phyloP scores from a whole-genome alignment of 2,888 invertebrate species.

The Creontiades dilutus region DNA sequence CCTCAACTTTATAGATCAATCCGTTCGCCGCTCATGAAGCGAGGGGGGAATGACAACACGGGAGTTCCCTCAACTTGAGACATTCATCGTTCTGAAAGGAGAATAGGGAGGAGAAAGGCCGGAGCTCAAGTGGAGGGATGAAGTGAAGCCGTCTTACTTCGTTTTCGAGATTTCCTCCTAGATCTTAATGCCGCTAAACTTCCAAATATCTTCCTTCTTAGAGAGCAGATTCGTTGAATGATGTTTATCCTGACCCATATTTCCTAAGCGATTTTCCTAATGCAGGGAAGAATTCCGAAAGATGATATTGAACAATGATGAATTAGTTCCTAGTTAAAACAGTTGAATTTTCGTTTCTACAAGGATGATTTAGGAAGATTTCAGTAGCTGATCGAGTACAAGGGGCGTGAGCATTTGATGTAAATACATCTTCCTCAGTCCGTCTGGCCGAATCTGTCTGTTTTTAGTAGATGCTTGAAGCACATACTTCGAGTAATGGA shows the following conservation, averaged over 20 bases:
- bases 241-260: neutral
- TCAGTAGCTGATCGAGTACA: no score
- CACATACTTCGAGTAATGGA: no score
- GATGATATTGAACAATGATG: no score
- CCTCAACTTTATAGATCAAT: constrained; percentile 38
- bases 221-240: neutral
- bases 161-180: constrained; percentile 5
- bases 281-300: no score
- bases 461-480: no score
- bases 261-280: no score
- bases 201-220: neutral
- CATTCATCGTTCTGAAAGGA: neutral
- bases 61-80: constrained; percentile 14
- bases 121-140: neutral
- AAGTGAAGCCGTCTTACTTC: neutral
- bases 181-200: constrained; percentile 30
- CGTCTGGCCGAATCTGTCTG: no score
- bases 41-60: neutral
- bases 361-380: no score
- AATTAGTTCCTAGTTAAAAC: no score
- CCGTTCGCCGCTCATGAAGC: neutral
- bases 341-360: no score
- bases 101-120: neutral
- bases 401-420: no score
- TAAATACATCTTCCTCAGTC: no score